Base-by-base conservation (phyloP, 2,888 invertebrate genomes). In the Mellilla xanthometata region DNA sequence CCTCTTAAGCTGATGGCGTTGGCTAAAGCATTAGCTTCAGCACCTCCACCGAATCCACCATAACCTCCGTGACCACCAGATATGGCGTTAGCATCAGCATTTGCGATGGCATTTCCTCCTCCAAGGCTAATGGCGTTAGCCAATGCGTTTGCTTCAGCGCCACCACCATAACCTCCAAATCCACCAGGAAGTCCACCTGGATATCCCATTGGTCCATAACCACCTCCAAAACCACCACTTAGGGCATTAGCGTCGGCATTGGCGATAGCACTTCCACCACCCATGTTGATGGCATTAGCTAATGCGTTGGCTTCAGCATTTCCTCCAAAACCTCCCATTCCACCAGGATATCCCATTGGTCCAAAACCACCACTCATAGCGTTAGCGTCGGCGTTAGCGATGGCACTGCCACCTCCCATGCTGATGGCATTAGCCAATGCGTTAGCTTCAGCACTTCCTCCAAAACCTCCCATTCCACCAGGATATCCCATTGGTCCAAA, bases 1-100 rank as follows among this genome's bases (percentile, higher is more conserved):
- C 48, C 49, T 2, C 49, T 43, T 2, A 11, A 30, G 6, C 26
- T 32, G 1, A 43, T 40, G 5, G 42, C 31, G n/a, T 41, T 39
- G 6, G 49, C 41, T 6, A 38, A 12, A 43, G 54, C 49, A 9
- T 42, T 33, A 2, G 56, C 49, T 27, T 55, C 38, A 11, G 62
- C 62, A 29, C 47, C 39, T 3, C 26, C 32, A 1, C 33, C 39
- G 1, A 24, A n/a, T 5, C 22, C 19, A 6, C 12, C 11, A 5
- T 11, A n/a, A 4, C 34, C 31, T 10, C 39, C 31, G 7, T 24
- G 8, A 3, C 24, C 24, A n/a, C 24, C 24, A 7, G 24, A 1
- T n/a, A 8, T 8, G 24, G 24, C 7, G n/a, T 24, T 33, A 8
- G 24, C 24, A 24, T 24, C 24, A 24, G 24, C 24, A 8, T 24